A percentile compares a stretch with the other conserved stretches of the same genome.
phyloP scores from a whole-genome alignment of 2,797 vertebrate species.

The Perodicticus potto region DNA sequence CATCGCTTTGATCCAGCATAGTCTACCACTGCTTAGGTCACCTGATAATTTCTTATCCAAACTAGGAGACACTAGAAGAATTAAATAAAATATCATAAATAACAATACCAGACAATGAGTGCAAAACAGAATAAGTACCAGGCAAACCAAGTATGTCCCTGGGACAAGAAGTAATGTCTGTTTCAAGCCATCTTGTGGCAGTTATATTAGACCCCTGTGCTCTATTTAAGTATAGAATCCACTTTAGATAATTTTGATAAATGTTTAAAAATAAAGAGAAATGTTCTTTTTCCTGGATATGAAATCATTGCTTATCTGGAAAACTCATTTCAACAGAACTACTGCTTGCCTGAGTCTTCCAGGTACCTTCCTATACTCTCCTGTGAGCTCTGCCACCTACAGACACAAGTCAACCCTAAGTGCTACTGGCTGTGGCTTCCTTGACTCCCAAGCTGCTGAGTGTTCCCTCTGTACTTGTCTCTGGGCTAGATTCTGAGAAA shows the following conservation, averaged over 20 bases:
- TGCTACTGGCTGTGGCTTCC: neutral
- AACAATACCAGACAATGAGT: neutral
- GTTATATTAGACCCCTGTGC: neutral
- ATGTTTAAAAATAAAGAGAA: neutral
- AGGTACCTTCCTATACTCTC: neutral
- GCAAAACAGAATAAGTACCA: neutral
- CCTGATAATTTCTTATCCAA: neutral
- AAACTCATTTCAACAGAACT: neutral
- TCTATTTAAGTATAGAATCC: neutral
- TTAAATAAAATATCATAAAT: neutral
- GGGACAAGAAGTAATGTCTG: neutral
- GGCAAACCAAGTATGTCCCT: neutral
- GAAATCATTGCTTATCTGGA: neutral
- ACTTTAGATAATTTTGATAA: slow-evolving; percentile 21
- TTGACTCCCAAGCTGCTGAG: neutral
- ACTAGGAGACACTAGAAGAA: neutral
- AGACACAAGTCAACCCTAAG: neutral
- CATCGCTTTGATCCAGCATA: neutral
- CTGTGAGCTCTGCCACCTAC: neutral
- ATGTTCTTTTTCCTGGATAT: neutral
- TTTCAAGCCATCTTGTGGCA: neutral
- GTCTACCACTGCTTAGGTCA: neutral
- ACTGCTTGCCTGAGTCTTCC: neutral
- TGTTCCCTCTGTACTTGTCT: neutral
- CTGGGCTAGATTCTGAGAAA: neutral